A percentile compares a stretch with the other conserved stretches of the same genome.
phyloP scores from a whole-genome alignment of 2,888 invertebrate species.

The Argyra leucocephala region DNA sequence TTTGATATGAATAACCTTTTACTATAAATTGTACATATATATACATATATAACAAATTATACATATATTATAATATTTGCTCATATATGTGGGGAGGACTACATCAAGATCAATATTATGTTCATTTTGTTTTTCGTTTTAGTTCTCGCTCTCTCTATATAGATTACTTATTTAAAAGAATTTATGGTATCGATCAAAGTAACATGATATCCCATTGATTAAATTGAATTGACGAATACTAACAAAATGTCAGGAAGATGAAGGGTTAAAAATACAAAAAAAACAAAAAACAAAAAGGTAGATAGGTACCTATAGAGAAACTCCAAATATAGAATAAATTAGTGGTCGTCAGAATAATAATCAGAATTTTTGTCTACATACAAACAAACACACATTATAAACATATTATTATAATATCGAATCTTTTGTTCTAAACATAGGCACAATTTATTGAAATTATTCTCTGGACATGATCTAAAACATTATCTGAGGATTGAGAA shows the following conservation, averaged over 20 bases:
- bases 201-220: background rate
- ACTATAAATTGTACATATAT: background rate
- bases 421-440: background rate
- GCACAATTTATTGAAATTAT: background rate
- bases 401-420: background rate
- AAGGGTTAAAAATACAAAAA: background rate
- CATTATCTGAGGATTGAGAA: background rate
- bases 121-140: no score
- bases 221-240: background rate
- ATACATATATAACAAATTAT: no score
- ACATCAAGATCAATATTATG: background rate
- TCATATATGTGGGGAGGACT: background rate
- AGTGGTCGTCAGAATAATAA: background rate
- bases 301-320: background rate
- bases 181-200: background rate
- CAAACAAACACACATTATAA: background rate
- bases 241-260: background rate
- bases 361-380: no score
- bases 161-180: background rate
- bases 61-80: no score
- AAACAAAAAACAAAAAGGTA: background rate
- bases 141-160: background rate
- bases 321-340: background rate
- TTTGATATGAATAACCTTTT: constrained; percentile 3
- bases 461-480: background rate